Percentiles rank a stretch among this genome's conserved stretches.
These are phyloP conservation scores for Spisula solida DNA, from an alignment of 2,888 invertebrate species.

Conservation along the genomic window DNA sequence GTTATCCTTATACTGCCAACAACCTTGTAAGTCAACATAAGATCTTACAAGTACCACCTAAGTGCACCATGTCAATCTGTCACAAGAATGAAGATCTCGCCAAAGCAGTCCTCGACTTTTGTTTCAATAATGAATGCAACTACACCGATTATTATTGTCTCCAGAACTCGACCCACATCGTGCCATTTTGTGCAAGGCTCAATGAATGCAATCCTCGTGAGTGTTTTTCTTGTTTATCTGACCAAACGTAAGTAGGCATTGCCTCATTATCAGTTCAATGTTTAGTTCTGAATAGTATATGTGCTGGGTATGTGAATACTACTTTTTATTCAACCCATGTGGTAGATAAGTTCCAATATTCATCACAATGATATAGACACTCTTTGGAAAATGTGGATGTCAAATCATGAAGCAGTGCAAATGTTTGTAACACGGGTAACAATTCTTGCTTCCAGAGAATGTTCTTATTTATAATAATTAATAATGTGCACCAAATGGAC, in stretches of 20 bases:
- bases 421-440: too few species aligned
- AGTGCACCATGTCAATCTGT: not conserved
- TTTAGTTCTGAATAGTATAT: not conserved
- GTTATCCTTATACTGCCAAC: not conserved
- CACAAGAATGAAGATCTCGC: not conserved
- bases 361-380: too few species aligned
- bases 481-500: too few species aligned
- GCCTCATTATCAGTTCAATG: not conserved
- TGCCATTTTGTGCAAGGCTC: not conserved
- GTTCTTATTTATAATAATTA: too few species aligned
- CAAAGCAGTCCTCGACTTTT: not conserved
- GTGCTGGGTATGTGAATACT: not conserved
- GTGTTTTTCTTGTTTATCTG: not conserved
- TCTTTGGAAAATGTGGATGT: too few species aligned
- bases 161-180: not conserved
- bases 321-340: not conserved
- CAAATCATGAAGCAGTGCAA: too few species aligned
- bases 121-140: not conserved
- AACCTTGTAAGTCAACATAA: not conserved
- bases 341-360: too few species aligned
- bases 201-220: not conserved
- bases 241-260: not conserved
- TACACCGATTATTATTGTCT: not conserved
- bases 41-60: not conserved
- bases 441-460: too few species aligned